Evolutionary conservation across 2,888 invertebrate species (phyloP), one percentile per base, ranked within the genome.

Genomic region (Melieria omissa): DNA sequence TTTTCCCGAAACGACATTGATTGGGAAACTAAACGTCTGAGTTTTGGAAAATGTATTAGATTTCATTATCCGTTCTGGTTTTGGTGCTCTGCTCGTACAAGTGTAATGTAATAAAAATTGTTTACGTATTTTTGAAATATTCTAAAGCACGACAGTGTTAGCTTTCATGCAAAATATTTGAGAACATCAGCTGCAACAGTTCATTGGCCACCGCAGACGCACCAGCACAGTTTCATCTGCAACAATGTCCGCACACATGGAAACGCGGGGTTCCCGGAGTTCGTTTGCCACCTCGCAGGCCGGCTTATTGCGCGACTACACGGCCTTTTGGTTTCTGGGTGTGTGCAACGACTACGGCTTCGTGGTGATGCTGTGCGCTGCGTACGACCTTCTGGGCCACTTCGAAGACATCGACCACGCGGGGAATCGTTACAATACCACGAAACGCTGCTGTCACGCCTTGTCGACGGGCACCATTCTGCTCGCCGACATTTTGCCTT

Each of bases 271-370:
- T 29, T 29, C 29, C 29, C 2, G 29, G 29, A 29, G 29, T 29
- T 29, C 29, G 29, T 29, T 29, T 29, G 29, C 29, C 29, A 29
- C 29, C 29, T 29, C 29, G 29, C 29, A 29, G 29, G 52, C 10
- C 4, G 69, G 69, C 14, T 29, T 78, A 77, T 88, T 88, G 87
- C 85, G 90, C 73, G 88, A 89, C 75, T 82, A 91, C 7, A 74
- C 88, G 3, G 90, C 90, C 0, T 92, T 89, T 81, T 92, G 94
- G 93, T 86, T 94, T 1, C 87, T 95, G 42, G 94, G 94, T 0
- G 86, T 95, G 29, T 92, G 92, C 84, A 95, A 95, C 85, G 95
- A 94, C 86, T 94, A 92, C 85, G 93, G 93, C 65, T 94, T 94
- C 86, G 93, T 93, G 14, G 92, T 94, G 52, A 94, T 94, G 93